These are phyloP conservation scores for Nebria salina DNA, from an alignment of 2,888 invertebrate genomes.

Conservation along the genomic window DNA sequence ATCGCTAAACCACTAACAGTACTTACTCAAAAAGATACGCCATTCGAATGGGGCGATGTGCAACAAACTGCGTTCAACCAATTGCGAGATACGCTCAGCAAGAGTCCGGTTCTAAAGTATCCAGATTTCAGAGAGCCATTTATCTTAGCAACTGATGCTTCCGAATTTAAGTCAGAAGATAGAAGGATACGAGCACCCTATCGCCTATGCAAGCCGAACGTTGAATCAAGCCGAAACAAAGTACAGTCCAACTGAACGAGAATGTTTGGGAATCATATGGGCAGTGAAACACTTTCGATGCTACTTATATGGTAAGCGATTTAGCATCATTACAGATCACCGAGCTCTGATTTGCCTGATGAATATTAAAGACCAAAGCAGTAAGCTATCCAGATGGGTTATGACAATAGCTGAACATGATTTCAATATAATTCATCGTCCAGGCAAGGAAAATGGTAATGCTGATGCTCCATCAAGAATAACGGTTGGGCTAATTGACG, in stretches of 20 bases:
- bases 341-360: conserved; percentile 51
- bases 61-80: not conserved
- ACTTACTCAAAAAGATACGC: not conserved
- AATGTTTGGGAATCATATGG: conserved; percentile 53
- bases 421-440: conserved; percentile 51
- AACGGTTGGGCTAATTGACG: not conserved
- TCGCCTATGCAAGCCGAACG: conserved; percentile 51
- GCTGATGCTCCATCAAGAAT: not conserved
- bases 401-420: conserved; percentile 53
- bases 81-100: not conserved
- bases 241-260: conserved; percentile 52
- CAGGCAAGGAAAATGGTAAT: conserved; percentile 49
- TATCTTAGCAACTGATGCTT: not conserved
- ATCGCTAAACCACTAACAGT: not conserved
- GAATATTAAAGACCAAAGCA: conserved; percentile 49
- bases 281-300: conserved; percentile 52
- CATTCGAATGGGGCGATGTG: not conserved
- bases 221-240: conserved; percentile 51
- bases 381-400: conserved; percentile 52
- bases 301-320: conserved; percentile 54
- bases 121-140: conserved; percentile 8
- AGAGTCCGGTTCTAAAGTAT: not conserved
- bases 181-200: no score
- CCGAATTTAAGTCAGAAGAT: not conserved
- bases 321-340: conserved; percentile 55